A percentile compares a stretch with the other conserved stretches of the same genome.
These are phyloP conservation scores for Malurus melanocephalus DNA, from an alignment of 2,113 vertebrate genomes.

Conservation along the genomic window DNA sequence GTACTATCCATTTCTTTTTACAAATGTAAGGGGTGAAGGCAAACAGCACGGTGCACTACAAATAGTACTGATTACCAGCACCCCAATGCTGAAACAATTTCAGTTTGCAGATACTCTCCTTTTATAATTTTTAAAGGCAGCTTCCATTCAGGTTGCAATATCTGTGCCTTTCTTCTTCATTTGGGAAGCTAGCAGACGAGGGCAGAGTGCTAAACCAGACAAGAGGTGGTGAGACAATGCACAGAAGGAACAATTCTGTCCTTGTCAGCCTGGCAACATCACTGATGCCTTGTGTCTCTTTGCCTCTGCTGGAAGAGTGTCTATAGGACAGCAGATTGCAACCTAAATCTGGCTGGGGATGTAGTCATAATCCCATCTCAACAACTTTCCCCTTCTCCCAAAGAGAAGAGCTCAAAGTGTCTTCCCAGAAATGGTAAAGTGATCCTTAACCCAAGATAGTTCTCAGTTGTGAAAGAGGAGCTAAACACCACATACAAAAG, in stretches of 20 bases:
- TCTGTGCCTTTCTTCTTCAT: neutral
- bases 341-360: neutral
- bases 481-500: neutral
- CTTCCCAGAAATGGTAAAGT: neutral
- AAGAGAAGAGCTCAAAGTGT: neutral
- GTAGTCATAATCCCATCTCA: neutral
- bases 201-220: neutral
- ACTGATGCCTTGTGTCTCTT: neutral
- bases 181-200: neutral
- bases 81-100: neutral
- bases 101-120: neutral
- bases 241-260: neutral
- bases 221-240: neutral
- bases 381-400: neutral
- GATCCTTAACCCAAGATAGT: neutral
- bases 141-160: neutral
- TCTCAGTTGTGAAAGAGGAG: neutral
- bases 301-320: neutral
- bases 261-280: neutral
- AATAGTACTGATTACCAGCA: neutral
- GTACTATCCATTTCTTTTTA: neutral
- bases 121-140: neutral
- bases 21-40: neutral
- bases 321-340: neutral
- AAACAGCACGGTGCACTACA: neutral